phyloP scores from a whole-genome alignment of 2,113 vertebrate genomes.

The Emydura subglobosa region DNA sequence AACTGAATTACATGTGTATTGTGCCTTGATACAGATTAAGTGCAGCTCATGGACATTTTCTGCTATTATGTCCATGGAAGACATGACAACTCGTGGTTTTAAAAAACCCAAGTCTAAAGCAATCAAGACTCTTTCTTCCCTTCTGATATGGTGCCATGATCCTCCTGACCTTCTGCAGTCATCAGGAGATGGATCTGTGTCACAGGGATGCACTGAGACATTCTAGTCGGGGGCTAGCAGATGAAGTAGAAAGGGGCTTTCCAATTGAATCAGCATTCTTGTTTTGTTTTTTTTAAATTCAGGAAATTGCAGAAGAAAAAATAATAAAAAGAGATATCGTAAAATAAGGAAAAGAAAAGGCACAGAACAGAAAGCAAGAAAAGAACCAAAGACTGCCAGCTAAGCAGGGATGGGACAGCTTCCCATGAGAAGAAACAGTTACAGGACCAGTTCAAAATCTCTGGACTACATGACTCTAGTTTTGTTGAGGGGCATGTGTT shows the following conservation, averaged over 20 bases:
- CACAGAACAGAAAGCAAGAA: background rate
- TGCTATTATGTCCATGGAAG: background rate
- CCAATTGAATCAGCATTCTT: background rate
- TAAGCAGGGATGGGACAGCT: background rate
- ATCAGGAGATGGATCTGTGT: background rate
- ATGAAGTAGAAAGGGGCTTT: background rate
- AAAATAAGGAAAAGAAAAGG: background rate
- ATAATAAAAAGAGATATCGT: background rate
- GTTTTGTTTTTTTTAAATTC: background rate
- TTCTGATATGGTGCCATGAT: background rate
- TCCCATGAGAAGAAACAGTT: background rate
- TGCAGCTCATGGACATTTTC: background rate
- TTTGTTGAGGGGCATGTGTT: background rate
- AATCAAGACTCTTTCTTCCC: background rate
- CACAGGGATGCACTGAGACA: background rate
- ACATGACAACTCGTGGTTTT: background rate
- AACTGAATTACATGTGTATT: background rate
- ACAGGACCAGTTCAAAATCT: background rate
- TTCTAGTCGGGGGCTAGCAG: background rate
- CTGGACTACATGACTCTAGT: background rate
- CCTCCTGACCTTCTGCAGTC: background rate
- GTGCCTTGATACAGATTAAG: background rate
- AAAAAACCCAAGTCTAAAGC: background rate
- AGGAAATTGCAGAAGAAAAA: background rate
- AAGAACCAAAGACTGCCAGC: background rate